Percentiles rank a stretch among this genome's conserved stretches.
These are phyloP conservation scores for Drosophila auraria DNA, from an alignment of 1,140 invertebrate species.

Conservation along the genomic window DNA sequence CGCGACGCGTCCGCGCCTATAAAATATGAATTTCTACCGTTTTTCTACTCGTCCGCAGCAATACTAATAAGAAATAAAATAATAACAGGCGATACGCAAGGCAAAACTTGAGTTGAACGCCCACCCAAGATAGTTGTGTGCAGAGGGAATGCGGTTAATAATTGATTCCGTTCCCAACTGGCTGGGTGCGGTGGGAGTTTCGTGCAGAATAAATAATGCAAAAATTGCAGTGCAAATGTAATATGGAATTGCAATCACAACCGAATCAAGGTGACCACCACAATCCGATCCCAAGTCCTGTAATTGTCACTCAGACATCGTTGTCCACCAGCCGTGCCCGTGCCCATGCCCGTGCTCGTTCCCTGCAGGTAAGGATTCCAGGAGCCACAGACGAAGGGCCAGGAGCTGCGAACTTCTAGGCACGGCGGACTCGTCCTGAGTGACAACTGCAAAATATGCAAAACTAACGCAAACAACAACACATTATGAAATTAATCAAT, in stretches of 20 bases:
- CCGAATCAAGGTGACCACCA: constrained; percentile 57
- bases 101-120: constrained; percentile 51
- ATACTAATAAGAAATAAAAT: constrained; percentile 21
- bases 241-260: constrained; percentile 55
- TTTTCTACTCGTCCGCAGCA: constrained; percentile 60
- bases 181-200: constrained; percentile 56
- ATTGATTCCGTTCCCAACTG: constrained; percentile 57
- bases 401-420: constrained; percentile 12
- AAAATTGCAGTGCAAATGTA: constrained; percentile 73
- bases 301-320: constrained; percentile 43
- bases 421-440: constrained; percentile 33
- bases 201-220: constrained; percentile 63
- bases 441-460: constrained; percentile 69
- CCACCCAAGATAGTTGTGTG: constrained; percentile 61
- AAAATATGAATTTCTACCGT: constrained; percentile 60
- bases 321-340: not conserved
- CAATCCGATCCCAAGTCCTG: constrained; percentile 14
- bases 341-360: not conserved
- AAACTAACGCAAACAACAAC: constrained; percentile 44
- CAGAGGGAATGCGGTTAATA: constrained; percentile 63
- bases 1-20: constrained; percentile 55
- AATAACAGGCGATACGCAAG: constrained; percentile 32
- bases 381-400: not conserved
- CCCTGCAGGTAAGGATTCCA: constrained; percentile 28
- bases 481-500: constrained; percentile 63